phyloP scores from a whole-genome alignment of 2,888 invertebrate species.

The Pegoplata infirma region DNA sequence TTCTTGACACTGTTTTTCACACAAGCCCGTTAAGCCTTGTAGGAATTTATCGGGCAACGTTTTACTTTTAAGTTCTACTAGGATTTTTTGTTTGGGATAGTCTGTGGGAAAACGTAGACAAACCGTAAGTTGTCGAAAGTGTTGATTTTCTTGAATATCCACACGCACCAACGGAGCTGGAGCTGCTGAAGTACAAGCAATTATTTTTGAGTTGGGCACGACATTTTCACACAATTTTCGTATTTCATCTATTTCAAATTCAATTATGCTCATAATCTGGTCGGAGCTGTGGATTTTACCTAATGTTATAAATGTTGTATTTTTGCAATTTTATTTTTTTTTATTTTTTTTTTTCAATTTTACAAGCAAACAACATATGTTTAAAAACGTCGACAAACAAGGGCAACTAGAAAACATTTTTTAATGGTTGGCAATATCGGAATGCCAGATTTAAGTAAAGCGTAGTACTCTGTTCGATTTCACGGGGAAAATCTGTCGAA shows the following conservation, averaged over 20 bases:
- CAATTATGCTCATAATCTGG: constrained; percentile 81
- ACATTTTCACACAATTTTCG: constrained; percentile 82
- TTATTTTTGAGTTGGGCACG: constrained; percentile 81
- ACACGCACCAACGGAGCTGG: constrained; percentile 82
- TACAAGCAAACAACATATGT: neutral
- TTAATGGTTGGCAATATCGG: neutral
- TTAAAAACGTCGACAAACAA: too few species aligned
- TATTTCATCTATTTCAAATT: constrained; percentile 83
- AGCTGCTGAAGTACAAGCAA: constrained; percentile 83
- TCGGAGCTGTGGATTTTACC: neutral
- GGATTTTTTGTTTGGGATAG: constrained; percentile 81
- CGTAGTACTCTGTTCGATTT: too few species aligned
- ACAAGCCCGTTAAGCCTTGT: constrained; percentile 80
- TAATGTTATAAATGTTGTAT: neutral
- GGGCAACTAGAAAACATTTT: neutral
- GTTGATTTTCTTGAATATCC: constrained; percentile 81
- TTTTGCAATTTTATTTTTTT: neutral
- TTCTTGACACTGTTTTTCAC: constrained; percentile 81
- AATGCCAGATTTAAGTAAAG: too few species aligned
- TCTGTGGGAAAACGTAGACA: constrained; percentile 83
- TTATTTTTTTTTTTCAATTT: neutral
- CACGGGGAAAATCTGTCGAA: too few species aligned
- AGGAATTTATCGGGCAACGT: constrained; percentile 83
- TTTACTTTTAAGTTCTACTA: constrained; percentile 85
- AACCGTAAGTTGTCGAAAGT: constrained; percentile 81